Base-by-base conservation (phyloP, 2,888 invertebrate species). In the Caenorhabditis macrosperma region DNA sequence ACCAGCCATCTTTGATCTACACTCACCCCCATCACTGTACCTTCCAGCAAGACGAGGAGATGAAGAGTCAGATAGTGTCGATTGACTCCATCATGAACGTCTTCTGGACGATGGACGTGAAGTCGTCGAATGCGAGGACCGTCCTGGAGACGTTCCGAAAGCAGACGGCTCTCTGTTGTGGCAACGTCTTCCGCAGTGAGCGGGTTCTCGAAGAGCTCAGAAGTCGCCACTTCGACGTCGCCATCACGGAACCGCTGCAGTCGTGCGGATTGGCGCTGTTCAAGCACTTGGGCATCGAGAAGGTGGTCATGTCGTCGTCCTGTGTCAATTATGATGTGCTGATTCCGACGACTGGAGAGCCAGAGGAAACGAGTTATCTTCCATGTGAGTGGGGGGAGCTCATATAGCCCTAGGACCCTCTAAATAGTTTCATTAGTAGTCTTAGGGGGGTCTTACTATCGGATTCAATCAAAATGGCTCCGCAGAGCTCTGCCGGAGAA, bases 101-200 rank as follows among this genome's bases (percentile, higher is more conserved):
- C 1, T 75, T 60, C 33, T 75, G 75, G 75, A 71, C 71, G 12
- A 71, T 54, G 60, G 71, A 61, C 20, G 61, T 71, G 6, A 61
- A 50, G 15, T 71, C 71, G 0, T 30, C 33, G 9, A 71, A 71
- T 26, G 71, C 41, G 5, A 28, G 60, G n/a, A 22, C 33, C 1
- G 9, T 38, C 12, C 46, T 72, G 10, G 46, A 50, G n/a, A 66
- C 66, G 15, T 46, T 67, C 52, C 41, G 46, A 35, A 12, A 67
- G n/a, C 44, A 61, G n/a, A 55, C 67, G 2, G 20, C 46, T 15
- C 28, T 54, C 4, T 60, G 41, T 9, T 67, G 67, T 20, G 67
- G 41, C 2, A 67, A 67, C 28, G 12, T 75, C 1, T 46, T 75
- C 22, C n/a, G 55, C 26, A 46, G 33, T 10, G 7, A 30, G 17